Base-by-base conservation (phyloP, 2,113 vertebrate genomes). In the Clinocottus analis region DNA sequence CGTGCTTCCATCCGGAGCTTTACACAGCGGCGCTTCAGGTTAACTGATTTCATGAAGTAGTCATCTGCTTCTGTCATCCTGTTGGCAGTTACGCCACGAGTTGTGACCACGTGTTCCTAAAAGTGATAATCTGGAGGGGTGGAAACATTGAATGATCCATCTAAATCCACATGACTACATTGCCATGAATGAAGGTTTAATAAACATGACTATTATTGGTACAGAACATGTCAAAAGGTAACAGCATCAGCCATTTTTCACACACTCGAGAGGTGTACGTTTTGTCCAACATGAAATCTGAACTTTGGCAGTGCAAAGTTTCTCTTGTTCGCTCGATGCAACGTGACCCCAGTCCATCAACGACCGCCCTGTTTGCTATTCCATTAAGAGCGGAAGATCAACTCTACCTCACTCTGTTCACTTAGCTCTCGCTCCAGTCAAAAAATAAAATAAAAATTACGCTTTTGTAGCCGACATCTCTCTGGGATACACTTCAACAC, bases 181-280 rank as follows among this genome's bases (percentile, higher is more conserved):
- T 43, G 61, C 51, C 67, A 64, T 56, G 14, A 75, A 27, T 21
- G 27, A 37, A 25, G n/a, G 60, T 88, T 89, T 88, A 88, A 85
- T 88, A 74, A 82, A 85, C 7, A 61, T 66, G 47, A 60, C 64
- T 51, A 62, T 75, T 77, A 66, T 49, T 66, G 23, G 39, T 79
- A 74, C 73, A 85, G 63, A 67, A 64, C 51, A 85, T 69, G 58
- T 78, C 62, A 41, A 80, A 68, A 53, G 27, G 37, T 67, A 86
- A 84, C 79, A 84, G 75, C 65, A 70, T 69, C 55, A 64, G 73
- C 33, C 78, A 69, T 77, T 82, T 84, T 31, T 65, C 64, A 79
- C 47, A 64, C 72, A 75, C 37, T 55, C 7, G 3, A 73, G 14
- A 69, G 29, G 29, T 71, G 27, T 10, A 4, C 1, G 16, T 21